Percentiles rank a stretch among this genome's conserved stretches.
These are phyloP conservation scores for Copidosoma floridanum DNA, from an alignment of 1,140 invertebrate species.

Conservation along the genomic window DNA sequence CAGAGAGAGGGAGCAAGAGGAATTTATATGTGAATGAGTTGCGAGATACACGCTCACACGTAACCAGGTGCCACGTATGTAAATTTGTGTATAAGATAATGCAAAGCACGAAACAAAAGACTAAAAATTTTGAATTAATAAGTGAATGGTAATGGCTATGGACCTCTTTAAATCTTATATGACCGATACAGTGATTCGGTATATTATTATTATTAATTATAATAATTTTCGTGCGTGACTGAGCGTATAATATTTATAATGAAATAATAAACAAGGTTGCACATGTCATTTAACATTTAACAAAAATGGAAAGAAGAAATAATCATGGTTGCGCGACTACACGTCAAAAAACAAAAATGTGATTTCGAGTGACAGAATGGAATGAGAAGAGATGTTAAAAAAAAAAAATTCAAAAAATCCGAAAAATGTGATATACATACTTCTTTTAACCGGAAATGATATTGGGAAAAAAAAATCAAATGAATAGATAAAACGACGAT, in stretches of 20 bases:
- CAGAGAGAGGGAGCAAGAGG: background rate
- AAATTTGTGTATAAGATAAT: constrained; percentile 40
- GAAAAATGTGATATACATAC: constrained; percentile 25
- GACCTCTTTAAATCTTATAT: constrained; percentile 4
- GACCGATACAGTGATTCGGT: constrained; percentile 9
- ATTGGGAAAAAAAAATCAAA: constrained; percentile 15
- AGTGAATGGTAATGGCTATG: constrained; percentile 5
- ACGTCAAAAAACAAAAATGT: constrained; percentile 9
- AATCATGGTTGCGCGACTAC: too few species aligned
- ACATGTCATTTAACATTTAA: too few species aligned
- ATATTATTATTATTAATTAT: too few species aligned
- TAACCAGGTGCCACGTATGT: constrained; percentile 31
- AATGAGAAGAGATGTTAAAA: constrained; percentile 3
- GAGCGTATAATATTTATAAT: background rate
- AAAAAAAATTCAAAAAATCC: constrained; percentile 7
- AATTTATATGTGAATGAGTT: constrained; percentile 11
- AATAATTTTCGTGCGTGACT: too few species aligned
- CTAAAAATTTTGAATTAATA: background rate
- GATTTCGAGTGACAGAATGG: constrained; percentile 3
- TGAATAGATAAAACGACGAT: constrained; percentile 9
- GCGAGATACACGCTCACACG: background rate
- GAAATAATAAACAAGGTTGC: too few species aligned
- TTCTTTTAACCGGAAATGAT: constrained; percentile 11
- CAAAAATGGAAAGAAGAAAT: too few species aligned
- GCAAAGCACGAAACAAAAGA: constrained; percentile 5